Conservation (phyloP, 2,888 invertebrate species). For the Drymonia ruficornis region DNA sequence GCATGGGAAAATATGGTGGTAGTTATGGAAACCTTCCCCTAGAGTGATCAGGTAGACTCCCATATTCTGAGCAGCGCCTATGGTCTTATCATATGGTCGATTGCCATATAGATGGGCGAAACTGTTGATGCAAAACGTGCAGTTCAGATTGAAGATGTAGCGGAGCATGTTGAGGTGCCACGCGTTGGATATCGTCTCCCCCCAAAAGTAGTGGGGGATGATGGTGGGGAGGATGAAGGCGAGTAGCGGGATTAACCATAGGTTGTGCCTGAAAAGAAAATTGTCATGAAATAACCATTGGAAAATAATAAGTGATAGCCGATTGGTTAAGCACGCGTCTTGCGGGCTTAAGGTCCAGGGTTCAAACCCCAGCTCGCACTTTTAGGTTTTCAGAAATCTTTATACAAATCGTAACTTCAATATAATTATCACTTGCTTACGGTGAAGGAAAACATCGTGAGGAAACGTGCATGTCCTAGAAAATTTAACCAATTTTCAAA, state of each 20-base stretch:
- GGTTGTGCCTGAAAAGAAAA: constrained; percentile 22
- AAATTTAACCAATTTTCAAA: too few species aligned
- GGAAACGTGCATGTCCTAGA: too few species aligned
- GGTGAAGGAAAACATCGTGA: too few species aligned
- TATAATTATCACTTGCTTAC: too few species aligned
- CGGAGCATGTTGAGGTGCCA: constrained; percentile 30
- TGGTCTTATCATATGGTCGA: constrained; percentile 69
- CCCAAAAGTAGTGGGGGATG: constrained; percentile 20
- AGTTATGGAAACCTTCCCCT: constrained; percentile 59
- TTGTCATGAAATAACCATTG: too few species aligned
- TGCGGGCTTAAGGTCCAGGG: too few species aligned
- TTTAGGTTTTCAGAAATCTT: too few species aligned
- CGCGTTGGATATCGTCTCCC: constrained; percentile 18
- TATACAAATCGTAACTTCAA: too few species aligned
- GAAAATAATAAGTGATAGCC: too few species aligned
- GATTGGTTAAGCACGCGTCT: too few species aligned
- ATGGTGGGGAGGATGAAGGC: constrained; percentile 22
- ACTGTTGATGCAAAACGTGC: constrained; percentile 86
- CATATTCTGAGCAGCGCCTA: constrained; percentile 42
- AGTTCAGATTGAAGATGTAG: constrained; percentile 14
- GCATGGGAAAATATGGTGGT: constrained; percentile 55
- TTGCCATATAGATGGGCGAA: constrained; percentile 82
- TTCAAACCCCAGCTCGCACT: too few species aligned
- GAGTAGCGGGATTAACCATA: constrained; percentile 14
- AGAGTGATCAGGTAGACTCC: constrained; percentile 30